Percentiles rank a stretch among this genome's conserved stretches.
These are phyloP conservation scores for Triplophysa rosa DNA, from an alignment of 2,113 vertebrate species.

Conservation along the genomic window DNA sequence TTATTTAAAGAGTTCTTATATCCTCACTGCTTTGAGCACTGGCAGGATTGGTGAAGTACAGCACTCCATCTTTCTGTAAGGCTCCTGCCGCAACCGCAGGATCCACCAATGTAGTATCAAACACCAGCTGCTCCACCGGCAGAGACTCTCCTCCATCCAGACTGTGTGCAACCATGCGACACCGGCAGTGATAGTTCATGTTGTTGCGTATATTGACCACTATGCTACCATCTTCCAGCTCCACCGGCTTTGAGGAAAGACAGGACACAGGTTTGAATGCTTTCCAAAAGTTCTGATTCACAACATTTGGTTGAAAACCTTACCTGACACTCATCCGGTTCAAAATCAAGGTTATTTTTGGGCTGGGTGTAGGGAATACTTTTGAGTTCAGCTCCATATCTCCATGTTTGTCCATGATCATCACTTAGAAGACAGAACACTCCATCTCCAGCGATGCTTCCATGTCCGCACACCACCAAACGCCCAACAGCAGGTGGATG, in stretches of 20 bases:
- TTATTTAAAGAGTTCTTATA: background rate
- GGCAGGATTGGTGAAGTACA: conserved; percentile 45
- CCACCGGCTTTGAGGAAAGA: conserved; percentile 74
- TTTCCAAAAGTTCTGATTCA: background rate
- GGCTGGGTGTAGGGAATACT: conserved; percentile 81
- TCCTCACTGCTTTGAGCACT: conserved; percentile 19
- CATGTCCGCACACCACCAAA: conserved; percentile 85
- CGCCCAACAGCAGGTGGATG: conserved; percentile 74
- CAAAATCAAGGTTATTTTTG: conserved; percentile 76
- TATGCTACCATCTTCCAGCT: conserved; percentile 82
- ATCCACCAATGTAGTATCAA: conserved; percentile 81
- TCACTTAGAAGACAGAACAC: conserved; percentile 87
- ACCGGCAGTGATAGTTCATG: conserved; percentile 85
- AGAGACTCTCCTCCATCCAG: conserved; percentile 77
- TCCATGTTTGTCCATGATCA: conserved; percentile 79
- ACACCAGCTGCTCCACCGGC: conserved; percentile 74
- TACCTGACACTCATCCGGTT: conserved; percentile 87
- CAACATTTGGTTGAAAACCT: background rate
- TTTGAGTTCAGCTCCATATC: conserved; percentile 70
- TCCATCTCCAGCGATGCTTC: conserved; percentile 76
- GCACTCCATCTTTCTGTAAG: conserved; percentile 30
- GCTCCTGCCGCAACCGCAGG: conserved; percentile 83
- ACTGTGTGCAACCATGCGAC: conserved; percentile 81
- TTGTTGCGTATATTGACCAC: conserved; percentile 85
- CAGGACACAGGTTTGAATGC: background rate